These are phyloP conservation scores for Lordiphosa stackelbergi DNA, from an alignment of 1,140 invertebrate genomes.

Conservation along the genomic window DNA sequence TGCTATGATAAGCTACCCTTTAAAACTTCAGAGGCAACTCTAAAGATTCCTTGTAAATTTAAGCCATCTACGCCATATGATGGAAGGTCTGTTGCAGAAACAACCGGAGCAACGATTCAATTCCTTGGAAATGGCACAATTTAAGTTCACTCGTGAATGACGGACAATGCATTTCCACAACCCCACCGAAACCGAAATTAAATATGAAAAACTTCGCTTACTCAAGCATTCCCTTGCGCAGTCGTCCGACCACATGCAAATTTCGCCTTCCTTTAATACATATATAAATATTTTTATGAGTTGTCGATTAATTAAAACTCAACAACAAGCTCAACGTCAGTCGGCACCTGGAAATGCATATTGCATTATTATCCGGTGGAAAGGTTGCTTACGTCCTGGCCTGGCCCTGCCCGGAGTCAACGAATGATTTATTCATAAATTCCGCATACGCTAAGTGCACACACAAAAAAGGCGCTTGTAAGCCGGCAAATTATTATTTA, in stretches of 20 bases:
- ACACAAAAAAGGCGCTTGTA: conserved; percentile 14
- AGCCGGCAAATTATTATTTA: conserved; percentile 14
- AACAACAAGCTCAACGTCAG: conserved; percentile 19
- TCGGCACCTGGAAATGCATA: conserved; percentile 19
- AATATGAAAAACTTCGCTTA: neutral
- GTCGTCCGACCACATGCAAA: neutral
- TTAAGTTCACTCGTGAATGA: neutral
- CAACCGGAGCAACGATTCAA: neutral
- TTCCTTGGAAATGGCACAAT: neutral
- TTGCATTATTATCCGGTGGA: conserved; percentile 11
- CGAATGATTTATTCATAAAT: conserved; percentile 41
- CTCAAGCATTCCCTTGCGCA: neutral
- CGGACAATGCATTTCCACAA: neutral
- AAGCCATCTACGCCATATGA: neutral
- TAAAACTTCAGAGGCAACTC: no score
- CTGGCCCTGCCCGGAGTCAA: neutral
- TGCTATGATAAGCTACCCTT: neutral
- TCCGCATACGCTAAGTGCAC: conserved; percentile 21
- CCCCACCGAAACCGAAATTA: no score
- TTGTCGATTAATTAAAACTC: conserved; percentile 37
- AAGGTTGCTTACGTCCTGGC: conserved; percentile 5
- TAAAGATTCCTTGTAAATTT: no score
- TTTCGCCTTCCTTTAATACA: conserved; percentile 4
- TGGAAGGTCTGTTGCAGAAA: neutral
- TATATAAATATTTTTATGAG: conserved; percentile 29